phyloP scores from a whole-genome alignment of 2,797 vertebrate genomes.

The Epinephelus coioides region DNA sequence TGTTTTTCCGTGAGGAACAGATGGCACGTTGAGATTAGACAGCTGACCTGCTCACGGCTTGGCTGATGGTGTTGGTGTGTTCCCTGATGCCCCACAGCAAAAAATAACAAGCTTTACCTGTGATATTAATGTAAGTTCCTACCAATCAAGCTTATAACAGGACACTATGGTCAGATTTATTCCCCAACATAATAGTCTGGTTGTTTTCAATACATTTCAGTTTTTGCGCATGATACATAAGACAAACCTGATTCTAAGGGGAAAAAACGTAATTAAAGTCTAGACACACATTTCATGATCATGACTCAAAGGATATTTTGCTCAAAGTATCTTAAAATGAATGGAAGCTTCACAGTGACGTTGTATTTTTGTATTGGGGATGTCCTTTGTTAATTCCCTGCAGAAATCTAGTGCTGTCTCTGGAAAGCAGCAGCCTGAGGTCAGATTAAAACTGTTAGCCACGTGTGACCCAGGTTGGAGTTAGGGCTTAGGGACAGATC shows the following conservation, averaged over 20 bases:
- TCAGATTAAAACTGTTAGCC: conserved; percentile 77
- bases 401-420: conserved; percentile 25
- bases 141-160: not conserved
- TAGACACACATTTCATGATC: not conserved
- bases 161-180: not conserved
- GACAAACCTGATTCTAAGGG: not conserved
- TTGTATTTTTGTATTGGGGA: conserved; percentile 4
- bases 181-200: not conserved
- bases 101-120: conserved; percentile 36
- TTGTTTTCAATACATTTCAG: not conserved
- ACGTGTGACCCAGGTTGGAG: conserved; percentile 51
- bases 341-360: not conserved
- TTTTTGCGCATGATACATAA: not conserved
- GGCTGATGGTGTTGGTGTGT: conserved; percentile 32
- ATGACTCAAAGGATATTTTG: not conserved
- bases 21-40: conserved; percentile 71
- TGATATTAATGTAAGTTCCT: not conserved
- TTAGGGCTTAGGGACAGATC: conserved; percentile 76
- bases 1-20: conserved; percentile 62
- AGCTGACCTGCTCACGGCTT: conserved; percentile 51
- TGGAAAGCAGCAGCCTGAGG: conserved; percentile 61
- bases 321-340: not conserved
- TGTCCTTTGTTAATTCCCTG: conserved; percentile 35
- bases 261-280: not conserved
- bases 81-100: conserved; percentile 12